phyloP scores from a whole-genome alignment of 2,888 invertebrate species.

The Coleophora deauratella region DNA sequence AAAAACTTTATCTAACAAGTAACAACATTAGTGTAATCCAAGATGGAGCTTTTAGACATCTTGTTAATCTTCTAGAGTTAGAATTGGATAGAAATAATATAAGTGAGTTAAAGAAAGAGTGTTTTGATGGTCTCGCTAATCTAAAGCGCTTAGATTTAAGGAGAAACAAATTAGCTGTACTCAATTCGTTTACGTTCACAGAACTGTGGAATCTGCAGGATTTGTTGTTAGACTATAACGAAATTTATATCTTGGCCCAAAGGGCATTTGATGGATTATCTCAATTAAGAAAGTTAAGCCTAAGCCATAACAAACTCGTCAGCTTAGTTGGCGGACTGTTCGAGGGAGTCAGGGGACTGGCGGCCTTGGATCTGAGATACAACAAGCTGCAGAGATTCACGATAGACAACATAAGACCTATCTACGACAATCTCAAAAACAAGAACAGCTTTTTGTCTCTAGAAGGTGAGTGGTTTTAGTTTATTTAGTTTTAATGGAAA shows the following conservation, averaged over 20 bases:
- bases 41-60: slow-evolving; percentile 85
- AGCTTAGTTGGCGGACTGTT: slow-evolving; percentile 81
- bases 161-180: slow-evolving; percentile 81
- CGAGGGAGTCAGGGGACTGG: slow-evolving; percentile 80
- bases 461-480: slow-evolving; percentile 77
- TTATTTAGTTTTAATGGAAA: too few relatives aligned
- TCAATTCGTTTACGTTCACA: slow-evolving; percentile 85
- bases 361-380: slow-evolving; percentile 82
- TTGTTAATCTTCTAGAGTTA: slow-evolving; percentile 82
- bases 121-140: slow-evolving; percentile 83
- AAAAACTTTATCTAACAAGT: slow-evolving; percentile 86
- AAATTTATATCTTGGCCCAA: slow-evolving; percentile 81
- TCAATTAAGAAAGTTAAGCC: slow-evolving; percentile 79
- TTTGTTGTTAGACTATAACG: slow-evolving; percentile 80
- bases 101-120: slow-evolving; percentile 82
- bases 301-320: slow-evolving; percentile 84
- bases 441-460: slow-evolving; percentile 82
- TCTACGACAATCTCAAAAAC: slow-evolving; percentile 84
- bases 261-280: slow-evolving; percentile 85
- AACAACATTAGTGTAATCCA: slow-evolving; percentile 90
- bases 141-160: slow-evolving; percentile 82
- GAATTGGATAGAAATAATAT: slow-evolving; percentile 87
- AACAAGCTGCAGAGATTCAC: slow-evolving; percentile 85
- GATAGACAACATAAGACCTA: slow-evolving; percentile 81
- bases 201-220: slow-evolving; percentile 83